Evolutionary conservation across 2,797 vertebrate genomes (phyloP).

Genomic region (Enteromius argenteus): DNA sequence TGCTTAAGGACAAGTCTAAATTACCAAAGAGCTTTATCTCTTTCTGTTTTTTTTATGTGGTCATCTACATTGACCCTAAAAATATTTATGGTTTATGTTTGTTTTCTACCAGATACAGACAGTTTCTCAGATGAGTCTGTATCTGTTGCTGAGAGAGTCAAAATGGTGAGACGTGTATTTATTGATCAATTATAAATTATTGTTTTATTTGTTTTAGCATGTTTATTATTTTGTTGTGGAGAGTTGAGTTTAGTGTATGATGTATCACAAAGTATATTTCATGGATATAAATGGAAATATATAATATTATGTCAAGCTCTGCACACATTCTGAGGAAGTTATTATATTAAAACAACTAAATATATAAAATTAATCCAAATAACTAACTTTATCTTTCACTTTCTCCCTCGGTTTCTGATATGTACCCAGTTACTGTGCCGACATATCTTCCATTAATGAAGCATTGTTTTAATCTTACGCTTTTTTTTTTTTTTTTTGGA

Average conservation of each 20-base stretch:
- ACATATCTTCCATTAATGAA: neutral
- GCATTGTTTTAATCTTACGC: neutral
- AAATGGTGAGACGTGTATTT: neutral
- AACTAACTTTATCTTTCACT: neutral
- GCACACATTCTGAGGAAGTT: neutral
- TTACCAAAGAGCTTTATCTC: too few species aligned
- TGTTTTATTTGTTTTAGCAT: neutral
- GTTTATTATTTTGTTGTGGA: neutral
- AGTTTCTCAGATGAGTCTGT: neutral
- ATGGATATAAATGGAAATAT: neutral
- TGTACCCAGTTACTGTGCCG: neutral
- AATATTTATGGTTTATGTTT: neutral
- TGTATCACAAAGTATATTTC: neutral
- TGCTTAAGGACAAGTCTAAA: neutral
- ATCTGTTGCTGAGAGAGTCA: conserved; percentile 14
- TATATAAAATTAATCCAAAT: neutral
- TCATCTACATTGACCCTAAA: neutral
- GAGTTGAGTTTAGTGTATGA: neutral
- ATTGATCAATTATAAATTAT: neutral
- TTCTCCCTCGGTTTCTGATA: neutral
- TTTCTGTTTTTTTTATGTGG: neutral
- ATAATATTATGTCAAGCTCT: too few species aligned
- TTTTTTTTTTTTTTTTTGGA: neutral
- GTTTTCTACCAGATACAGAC: neutral
- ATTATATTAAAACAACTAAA: neutral